These are phyloP conservation scores for Timema podura DNA, from an alignment of 2,888 invertebrate species.

Conservation along the genomic window DNA sequence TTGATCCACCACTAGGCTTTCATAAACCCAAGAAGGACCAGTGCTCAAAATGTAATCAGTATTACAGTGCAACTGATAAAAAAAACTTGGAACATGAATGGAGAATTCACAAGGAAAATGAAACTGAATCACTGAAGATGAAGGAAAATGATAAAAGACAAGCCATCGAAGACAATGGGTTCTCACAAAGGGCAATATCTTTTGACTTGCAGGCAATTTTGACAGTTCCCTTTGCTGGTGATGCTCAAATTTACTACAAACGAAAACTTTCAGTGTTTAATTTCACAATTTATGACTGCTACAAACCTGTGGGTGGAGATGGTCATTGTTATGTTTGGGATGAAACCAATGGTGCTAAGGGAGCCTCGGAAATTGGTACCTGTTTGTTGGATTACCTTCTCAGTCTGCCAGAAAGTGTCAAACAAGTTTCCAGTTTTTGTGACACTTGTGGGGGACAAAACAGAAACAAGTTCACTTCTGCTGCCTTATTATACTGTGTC, in stretches of 20 bases:
- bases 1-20: slow-evolving; percentile 12
- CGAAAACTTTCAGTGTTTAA: slow-evolving; percentile 4
- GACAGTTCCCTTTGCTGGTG: slow-evolving; percentile 9
- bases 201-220: slow-evolving; percentile 4
- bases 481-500: slow-evolving; percentile 9
- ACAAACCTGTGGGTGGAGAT: not conserved
- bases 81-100: slow-evolving; percentile 8
- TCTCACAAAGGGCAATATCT: slow-evolving; percentile 2
- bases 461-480: slow-evolving; percentile 5
- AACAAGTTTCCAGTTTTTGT: slow-evolving; percentile 5
- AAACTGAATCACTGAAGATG: slow-evolving; percentile 5
- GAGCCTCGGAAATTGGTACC: not conserved
- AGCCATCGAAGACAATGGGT: slow-evolving; percentile 3
- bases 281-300: not conserved
- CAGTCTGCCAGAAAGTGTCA: not conserved
- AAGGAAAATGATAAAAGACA: slow-evolving; percentile 12
- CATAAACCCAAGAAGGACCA: slow-evolving; percentile 12
- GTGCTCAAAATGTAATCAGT: slow-evolving; percentile 14
- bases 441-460: slow-evolving; percentile 5
- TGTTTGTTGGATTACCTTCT: slow-evolving; percentile 9
- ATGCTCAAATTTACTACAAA: slow-evolving; percentile 11
- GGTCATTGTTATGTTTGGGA: slow-evolving; percentile 7
- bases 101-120: slow-evolving; percentile 10
- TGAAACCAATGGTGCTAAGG: not conserved
- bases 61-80: slow-evolving; percentile 7